Percentiles rank a stretch among this genome's conserved stretches.
phyloP scores from a whole-genome alignment of 2,888 invertebrate genomes.

The Tethea ocularis region DNA sequence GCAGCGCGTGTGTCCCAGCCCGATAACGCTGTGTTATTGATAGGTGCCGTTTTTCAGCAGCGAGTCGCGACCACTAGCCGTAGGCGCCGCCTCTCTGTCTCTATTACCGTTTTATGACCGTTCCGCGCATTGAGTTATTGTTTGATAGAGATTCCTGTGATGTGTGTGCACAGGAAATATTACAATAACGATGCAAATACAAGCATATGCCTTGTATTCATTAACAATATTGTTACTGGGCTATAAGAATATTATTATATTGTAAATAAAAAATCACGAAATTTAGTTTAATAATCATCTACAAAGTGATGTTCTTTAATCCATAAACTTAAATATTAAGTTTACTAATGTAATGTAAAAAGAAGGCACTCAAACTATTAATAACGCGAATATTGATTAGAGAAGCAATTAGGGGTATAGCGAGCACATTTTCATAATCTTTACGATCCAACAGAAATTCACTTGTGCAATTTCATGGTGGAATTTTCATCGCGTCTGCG shows the following conservation, averaged over 20 bases:
- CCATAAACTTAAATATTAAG: neutral
- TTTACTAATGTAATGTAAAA: no score
- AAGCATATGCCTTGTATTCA: no score
- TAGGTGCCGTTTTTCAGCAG: constrained; percentile 65
- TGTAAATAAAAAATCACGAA: no score
- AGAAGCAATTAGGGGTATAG: constrained; percentile 34
- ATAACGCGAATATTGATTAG: constrained; percentile 25
- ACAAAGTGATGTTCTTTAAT: neutral
- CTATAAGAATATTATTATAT: neutral
- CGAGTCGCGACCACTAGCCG: constrained; percentile 42
- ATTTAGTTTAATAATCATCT: no score
- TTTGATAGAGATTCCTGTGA: constrained; percentile 14
- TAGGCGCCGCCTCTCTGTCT: constrained; percentile 47
- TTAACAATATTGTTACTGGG: neutral
- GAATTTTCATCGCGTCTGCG: constrained; percentile 76
- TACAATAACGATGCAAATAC: neutral
- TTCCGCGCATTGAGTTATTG: constrained; percentile 15
- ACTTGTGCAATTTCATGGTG: constrained; percentile 70
- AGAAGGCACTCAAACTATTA: constrained; percentile 1
- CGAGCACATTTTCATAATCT: constrained; percentile 47
- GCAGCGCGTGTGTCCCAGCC: constrained; percentile 33
- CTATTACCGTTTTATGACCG: constrained; percentile 44
- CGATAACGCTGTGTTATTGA: constrained; percentile 62
- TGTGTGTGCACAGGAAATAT: constrained; percentile 1
- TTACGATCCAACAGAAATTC: constrained; percentile 53